Conservation (phyloP, 2,888 invertebrate species). For the Polia nebulosa region DNA sequence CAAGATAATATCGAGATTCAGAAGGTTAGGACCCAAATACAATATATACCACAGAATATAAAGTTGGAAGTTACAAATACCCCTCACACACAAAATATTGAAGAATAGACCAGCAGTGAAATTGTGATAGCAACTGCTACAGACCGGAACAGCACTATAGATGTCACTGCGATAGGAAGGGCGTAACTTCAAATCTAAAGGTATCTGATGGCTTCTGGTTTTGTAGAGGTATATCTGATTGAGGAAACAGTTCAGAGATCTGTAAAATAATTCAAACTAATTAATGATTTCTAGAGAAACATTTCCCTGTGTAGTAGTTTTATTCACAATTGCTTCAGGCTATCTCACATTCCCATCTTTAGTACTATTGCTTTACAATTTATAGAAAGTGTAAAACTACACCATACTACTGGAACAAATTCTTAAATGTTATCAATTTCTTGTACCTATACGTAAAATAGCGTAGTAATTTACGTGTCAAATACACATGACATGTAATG, state of each 20-base stretch:
- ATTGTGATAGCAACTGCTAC: conserved; percentile 78
- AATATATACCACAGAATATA: conserved; percentile 77
- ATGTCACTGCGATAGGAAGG: too few relatives aligned
- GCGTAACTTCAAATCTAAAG: too few relatives aligned
- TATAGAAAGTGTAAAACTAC: neutral
- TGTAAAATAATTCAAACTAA: neutral
- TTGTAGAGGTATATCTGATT: neutral
- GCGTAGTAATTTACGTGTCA: too few relatives aligned
- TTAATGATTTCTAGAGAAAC: neutral
- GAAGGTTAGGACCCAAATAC: too few relatives aligned
- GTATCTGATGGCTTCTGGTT: neutral
- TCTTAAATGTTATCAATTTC: neutral
- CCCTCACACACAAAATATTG: conserved; percentile 73
- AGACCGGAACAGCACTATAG: conserved; percentile 68
- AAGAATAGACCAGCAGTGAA: conserved; percentile 72
- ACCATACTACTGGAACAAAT: neutral
- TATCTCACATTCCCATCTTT: conserved; percentile 21
- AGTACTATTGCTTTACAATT: conserved; percentile 7
- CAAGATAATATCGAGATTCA: too few relatives aligned
- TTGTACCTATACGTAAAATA: neutral
- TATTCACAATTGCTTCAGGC: conserved; percentile 19
- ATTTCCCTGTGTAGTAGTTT: conserved; percentile 16
- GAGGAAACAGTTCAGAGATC: neutral
- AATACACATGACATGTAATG: too few relatives aligned
- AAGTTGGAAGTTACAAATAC: conserved; percentile 83